These are phyloP conservation scores for Corythoichthys haematopterus DNA, from an alignment of 2,113 vertebrate genomes.

Conservation along the genomic window DNA sequence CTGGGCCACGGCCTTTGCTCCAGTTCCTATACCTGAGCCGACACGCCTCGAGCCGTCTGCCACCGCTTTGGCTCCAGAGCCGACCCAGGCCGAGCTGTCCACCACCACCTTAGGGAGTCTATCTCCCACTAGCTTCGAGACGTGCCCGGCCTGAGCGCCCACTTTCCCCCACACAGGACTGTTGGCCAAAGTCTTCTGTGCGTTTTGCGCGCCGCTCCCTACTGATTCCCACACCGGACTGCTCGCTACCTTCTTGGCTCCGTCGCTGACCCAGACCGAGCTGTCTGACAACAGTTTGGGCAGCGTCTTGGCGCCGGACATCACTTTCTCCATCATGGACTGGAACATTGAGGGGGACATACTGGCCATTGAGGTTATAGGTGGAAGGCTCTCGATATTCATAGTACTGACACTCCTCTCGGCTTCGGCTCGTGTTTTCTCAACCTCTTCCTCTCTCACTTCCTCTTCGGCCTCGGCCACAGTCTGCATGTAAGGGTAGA, in stretches of 20 bases:
- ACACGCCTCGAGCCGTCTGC: slow-evolving; percentile 37
- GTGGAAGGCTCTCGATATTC: slow-evolving; percentile 41
- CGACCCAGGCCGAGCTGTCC: slow-evolving; percentile 38
- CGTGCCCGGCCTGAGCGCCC: slow-evolving; percentile 36
- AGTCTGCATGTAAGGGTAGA: slow-evolving; percentile 52
- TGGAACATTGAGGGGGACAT: slow-evolving; percentile 47
- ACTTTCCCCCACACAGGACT: slow-evolving; percentile 54
- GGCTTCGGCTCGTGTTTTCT: slow-evolving; percentile 54
- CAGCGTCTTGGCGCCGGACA: slow-evolving; percentile 29
- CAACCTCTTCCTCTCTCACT: slow-evolving; percentile 51
- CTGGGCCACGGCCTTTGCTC: slow-evolving; percentile 47
- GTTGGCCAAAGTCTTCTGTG: slow-evolving; percentile 47
- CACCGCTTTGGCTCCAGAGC: slow-evolving; percentile 51
- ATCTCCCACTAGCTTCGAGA: slow-evolving; percentile 47
- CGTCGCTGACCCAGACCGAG: slow-evolving; percentile 41
- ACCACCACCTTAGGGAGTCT: slow-evolving; percentile 49
- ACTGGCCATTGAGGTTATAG: slow-evolving; percentile 13
- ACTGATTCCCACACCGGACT: slow-evolving; percentile 50
- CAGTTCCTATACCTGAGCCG: slow-evolving; percentile 33
- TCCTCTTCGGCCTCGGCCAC: slow-evolving; percentile 51
- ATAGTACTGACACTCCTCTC: slow-evolving; percentile 50
- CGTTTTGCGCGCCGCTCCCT: slow-evolving; percentile 30
- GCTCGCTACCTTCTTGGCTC: slow-evolving; percentile 35
- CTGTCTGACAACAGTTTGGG: slow-evolving; percentile 47
- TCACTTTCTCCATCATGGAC: slow-evolving; percentile 49